Base-by-base conservation (phyloP, 1,140 invertebrate genomes). In the Monomorium pharaonis region DNA sequence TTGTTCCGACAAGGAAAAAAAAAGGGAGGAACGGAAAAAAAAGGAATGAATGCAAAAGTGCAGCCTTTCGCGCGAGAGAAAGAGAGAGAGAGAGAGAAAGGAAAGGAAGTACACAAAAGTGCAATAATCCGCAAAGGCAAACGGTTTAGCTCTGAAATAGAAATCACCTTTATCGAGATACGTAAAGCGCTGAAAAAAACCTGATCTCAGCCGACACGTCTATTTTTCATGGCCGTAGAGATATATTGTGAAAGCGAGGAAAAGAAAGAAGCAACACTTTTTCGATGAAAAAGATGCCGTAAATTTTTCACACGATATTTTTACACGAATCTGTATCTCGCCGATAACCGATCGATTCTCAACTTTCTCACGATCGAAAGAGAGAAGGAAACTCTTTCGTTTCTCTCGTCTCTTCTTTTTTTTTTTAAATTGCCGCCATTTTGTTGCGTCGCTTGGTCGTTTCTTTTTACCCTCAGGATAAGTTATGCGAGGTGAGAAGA, bases 81-180 rank as follows among this genome's bases (percentile, higher is more conserved):
- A 78, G 18, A 49, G 27, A 42, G 4, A 54, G 54, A 58, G 21
- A 14, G 14, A 37, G 54, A 58, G 21, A 14, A 12, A 37, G 18
- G 27, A 60, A 67, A 62, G 74, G 81, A 54, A 92, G 86, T 92
- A 93, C 93, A 93, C 92, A 91, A 93, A 92, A 92, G 93, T 94
- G 93, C 93, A 94, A 94, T 94, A 94, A 89, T 88, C 30, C 69
- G 60, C 78, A 63, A 85, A 58, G 69, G 58, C 65, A 27, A 62
- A 63, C 65, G 44, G 63, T 56, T 74, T 74, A 85, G 70, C 42
- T 60, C 12, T 21, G 65, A 51, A 56, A 63, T 49, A 49, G 72
- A 78, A 74, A 54, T 86, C 78, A 83, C 42, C 69, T 84, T 65
- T 77, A 86, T 88, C 80, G 87, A 91, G 37, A 92, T 91, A 92